These are phyloP conservation scores for Tragelaphus eurycerus DNA, from an alignment of 2,797 vertebrate genomes.

Conservation along the genomic window DNA sequence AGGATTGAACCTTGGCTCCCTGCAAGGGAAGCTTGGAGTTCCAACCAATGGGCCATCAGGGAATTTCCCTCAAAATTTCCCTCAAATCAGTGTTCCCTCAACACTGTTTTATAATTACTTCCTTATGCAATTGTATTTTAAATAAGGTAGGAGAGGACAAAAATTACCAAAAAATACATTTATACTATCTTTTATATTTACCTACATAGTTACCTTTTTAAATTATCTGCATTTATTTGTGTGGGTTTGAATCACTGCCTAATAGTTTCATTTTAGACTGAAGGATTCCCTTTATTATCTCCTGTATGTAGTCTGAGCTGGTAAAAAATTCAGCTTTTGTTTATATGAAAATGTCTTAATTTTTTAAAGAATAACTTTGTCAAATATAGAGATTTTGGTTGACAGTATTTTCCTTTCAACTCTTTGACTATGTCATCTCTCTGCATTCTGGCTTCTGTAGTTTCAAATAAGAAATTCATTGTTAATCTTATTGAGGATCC, in stretches of 20 bases:
- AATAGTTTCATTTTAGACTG: constrained; percentile 10
- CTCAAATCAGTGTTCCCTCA: not conserved
- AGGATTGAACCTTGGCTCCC: not conserved
- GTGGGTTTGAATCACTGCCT: not conserved
- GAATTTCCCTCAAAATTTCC: not conserved
- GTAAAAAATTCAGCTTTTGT: constrained; percentile 7
- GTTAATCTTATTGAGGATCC: not conserved
- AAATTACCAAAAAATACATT: not conserved
- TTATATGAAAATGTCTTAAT: not conserved
- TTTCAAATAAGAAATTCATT: not conserved
- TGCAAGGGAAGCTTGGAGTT: not conserved
- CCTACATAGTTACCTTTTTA: not conserved
- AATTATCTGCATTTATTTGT: not conserved
- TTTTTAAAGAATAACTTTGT: not conserved
- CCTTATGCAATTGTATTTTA: constrained; percentile 22
- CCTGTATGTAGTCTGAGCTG: not conserved
- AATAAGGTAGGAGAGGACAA: not conserved
- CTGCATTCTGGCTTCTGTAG: not conserved
- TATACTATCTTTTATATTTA: constrained; percentile 17
- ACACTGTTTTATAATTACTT: not conserved
- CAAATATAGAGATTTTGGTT: not conserved
- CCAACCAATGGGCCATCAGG: not conserved
- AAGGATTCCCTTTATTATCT: constrained; percentile 11
- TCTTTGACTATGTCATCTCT: not conserved
- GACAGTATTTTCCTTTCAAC: not conserved